Percentiles rank a stretch among this genome's conserved stretches.
phyloP scores from a whole-genome alignment of 2,113 vertebrate species.

The Leucopsar rothschildi region DNA sequence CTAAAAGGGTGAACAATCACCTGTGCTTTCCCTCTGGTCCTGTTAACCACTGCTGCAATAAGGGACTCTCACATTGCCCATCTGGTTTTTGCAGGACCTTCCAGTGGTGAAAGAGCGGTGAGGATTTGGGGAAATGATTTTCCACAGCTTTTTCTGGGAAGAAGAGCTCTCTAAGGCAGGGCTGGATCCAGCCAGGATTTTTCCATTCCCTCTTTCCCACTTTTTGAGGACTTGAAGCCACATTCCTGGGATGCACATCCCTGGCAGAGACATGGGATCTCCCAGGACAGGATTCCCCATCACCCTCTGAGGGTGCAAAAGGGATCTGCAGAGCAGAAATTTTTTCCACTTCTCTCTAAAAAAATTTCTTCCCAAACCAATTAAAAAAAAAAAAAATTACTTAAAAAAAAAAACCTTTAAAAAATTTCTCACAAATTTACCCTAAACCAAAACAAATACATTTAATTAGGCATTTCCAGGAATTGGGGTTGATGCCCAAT shows the following conservation, averaged over 20 bases:
- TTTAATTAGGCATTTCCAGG: no score
- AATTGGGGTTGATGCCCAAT: accelerated
- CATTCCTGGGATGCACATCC: background rate
- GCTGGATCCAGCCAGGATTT: accelerated
- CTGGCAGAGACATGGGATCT: background rate
- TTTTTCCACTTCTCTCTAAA: no score
- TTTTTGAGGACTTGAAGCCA: background rate
- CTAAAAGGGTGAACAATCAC: no score
- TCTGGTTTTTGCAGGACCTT: background rate
- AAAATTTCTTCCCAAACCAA: no score
- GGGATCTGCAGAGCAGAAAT: accelerated
- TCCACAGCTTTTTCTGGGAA: background rate
- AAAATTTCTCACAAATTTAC: no score
- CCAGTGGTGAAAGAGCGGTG: background rate
- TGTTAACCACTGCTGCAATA: no score
- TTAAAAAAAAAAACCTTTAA: no score
- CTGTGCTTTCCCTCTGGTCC: no score
- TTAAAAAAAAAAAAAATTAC: no score
- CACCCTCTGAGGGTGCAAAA: background rate
- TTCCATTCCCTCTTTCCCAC: background rate
- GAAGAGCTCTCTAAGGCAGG: background rate
- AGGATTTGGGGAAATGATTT: background rate
- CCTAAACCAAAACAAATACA: no score
- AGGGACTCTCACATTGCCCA: accelerated
- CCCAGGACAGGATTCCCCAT: background rate